Evolutionary conservation across 2,797 vertebrate species (phyloP).

Genomic region (Heteromormyrus szaboi): DNA sequence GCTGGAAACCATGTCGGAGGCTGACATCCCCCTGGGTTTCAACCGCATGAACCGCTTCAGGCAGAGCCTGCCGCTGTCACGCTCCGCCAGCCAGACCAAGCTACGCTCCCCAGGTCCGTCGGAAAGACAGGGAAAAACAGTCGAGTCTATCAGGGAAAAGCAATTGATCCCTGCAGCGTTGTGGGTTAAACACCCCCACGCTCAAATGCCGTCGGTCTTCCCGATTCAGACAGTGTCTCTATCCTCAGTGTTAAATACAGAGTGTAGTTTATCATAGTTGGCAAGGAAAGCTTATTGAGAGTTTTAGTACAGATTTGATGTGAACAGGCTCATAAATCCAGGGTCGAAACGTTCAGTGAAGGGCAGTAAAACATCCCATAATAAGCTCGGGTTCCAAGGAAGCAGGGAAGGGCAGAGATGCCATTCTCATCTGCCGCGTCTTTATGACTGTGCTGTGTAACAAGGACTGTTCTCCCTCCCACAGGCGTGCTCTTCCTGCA

Average conservation of each 20-base stretch:
- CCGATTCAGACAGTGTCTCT: not conserved
- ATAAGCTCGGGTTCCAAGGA: constrained; percentile 24
- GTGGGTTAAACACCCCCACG: not conserved
- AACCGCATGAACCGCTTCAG: constrained; percentile 96
- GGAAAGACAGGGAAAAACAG: not conserved
- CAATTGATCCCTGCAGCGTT: not conserved
- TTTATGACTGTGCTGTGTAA: not conserved
- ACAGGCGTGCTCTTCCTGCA: constrained; percentile 95
- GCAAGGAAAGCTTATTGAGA: not conserved
- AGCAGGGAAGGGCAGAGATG: constrained; percentile 12
- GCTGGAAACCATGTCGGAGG: constrained; percentile 97
- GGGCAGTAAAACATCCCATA: constrained; percentile 6
- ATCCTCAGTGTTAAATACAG: not conserved
- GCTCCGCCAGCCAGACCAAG: constrained; percentile 95
- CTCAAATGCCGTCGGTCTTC: not conserved
- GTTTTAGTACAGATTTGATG: constrained; percentile 33
- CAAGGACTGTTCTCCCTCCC: not conserved
- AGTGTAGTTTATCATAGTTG: not conserved
- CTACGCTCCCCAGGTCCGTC: constrained; percentile 86
- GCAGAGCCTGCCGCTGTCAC: constrained; percentile 90
- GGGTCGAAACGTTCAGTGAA: constrained; percentile 18
- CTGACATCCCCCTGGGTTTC: constrained; percentile 88
- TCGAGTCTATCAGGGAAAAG: not conserved
- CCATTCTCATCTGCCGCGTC: not conserved
- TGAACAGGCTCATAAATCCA: constrained; percentile 36